Evolutionary conservation across 1,140 invertebrate genomes (phyloP).

Genomic region (Bombus consobrinus): DNA sequence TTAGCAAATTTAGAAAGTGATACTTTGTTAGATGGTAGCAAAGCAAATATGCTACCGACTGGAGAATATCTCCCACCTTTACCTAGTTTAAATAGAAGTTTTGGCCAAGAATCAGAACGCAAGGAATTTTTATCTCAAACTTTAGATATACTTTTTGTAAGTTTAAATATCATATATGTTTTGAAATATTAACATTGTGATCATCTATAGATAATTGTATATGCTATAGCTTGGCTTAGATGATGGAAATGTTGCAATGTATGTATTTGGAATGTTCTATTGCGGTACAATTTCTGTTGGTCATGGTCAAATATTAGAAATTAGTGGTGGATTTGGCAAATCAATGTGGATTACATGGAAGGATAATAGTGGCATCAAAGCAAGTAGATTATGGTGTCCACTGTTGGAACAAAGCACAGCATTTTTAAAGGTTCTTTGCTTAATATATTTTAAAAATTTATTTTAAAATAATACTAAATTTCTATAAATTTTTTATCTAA

Average conservation of each 20-base stretch:
- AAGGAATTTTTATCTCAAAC: conserved; percentile 78
- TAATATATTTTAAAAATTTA: not conserved
- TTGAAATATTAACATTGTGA: not conserved
- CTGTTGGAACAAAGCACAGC: conserved; percentile 75
- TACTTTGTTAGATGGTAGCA: conserved; percentile 45
- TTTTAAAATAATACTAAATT: not conserved
- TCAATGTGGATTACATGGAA: conserved; percentile 77
- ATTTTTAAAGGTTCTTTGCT: conserved; percentile 74
- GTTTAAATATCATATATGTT: conserved; percentile 35
- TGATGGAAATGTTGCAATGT: conserved; percentile 88
- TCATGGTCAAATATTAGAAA: conserved; percentile 74
- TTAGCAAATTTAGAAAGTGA: conserved; percentile 62
- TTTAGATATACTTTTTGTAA: conserved; percentile 79
- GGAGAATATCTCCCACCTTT: conserved; percentile 83
- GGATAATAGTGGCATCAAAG: conserved; percentile 66
- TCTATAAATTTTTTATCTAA: conserved; percentile 18
- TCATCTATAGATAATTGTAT: conserved; percentile 24
- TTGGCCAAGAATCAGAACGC: conserved; percentile 78
- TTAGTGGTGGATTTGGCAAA: conserved; percentile 73
- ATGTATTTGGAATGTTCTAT: conserved; percentile 93
- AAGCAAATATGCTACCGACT: conserved; percentile 68
- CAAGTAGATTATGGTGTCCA: conserved; percentile 74
- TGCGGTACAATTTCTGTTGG: conserved; percentile 88
- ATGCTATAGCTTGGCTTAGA: conserved; percentile 91
- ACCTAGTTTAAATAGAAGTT: conserved; percentile 85